Evolutionary conservation across 2,797 vertebrate species (phyloP).

Genomic region (Argya squamiceps): DNA sequence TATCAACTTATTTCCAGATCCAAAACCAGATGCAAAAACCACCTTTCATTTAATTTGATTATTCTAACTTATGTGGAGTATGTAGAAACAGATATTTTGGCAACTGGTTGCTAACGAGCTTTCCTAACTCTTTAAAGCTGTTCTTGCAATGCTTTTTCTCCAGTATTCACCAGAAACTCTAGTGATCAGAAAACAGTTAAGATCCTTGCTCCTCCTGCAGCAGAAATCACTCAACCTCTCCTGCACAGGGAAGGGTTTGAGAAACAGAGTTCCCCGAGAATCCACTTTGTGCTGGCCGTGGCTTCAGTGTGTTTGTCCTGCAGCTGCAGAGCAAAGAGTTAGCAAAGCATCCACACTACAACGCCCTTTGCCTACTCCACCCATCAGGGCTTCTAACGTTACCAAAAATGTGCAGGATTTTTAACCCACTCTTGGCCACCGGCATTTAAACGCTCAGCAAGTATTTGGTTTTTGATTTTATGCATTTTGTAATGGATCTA

Average conservation of each 20-base stretch:
- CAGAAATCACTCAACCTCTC: background rate
- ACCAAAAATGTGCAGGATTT: slow-evolving; percentile 5
- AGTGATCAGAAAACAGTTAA: background rate
- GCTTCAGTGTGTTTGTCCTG: background rate
- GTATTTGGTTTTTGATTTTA: background rate
- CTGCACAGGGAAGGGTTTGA: background rate
- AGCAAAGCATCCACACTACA: slow-evolving; percentile 26
- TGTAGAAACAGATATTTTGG: slow-evolving; percentile 16
- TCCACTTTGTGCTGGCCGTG: slow-evolving; percentile 8
- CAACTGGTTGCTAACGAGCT: slow-evolving; percentile 4
- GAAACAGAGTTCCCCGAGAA: background rate
- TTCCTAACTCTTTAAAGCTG: slow-evolving; percentile 38
- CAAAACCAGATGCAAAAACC: slow-evolving; percentile 59
- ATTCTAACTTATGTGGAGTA: slow-evolving; percentile 11
- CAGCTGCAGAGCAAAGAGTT: slow-evolving; percentile 55
- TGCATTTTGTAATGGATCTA: background rate
- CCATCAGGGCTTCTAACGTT: slow-evolving; percentile 17
- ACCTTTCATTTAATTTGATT: slow-evolving; percentile 37
- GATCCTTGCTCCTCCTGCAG: slow-evolving; percentile 19
- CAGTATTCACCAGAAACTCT: background rate
- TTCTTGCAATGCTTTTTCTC: slow-evolving; percentile 13
- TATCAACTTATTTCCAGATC: slow-evolving; percentile 56
- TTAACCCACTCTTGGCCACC: slow-evolving; percentile 14
- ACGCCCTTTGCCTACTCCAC: slow-evolving; percentile 25
- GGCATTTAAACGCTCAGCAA: background rate